Percentiles rank a stretch among this genome's conserved stretches.
These are phyloP conservation scores for Reticulitermes speratus DNA, from an alignment of 1,140 invertebrate genomes.

Conservation along the genomic window DNA sequence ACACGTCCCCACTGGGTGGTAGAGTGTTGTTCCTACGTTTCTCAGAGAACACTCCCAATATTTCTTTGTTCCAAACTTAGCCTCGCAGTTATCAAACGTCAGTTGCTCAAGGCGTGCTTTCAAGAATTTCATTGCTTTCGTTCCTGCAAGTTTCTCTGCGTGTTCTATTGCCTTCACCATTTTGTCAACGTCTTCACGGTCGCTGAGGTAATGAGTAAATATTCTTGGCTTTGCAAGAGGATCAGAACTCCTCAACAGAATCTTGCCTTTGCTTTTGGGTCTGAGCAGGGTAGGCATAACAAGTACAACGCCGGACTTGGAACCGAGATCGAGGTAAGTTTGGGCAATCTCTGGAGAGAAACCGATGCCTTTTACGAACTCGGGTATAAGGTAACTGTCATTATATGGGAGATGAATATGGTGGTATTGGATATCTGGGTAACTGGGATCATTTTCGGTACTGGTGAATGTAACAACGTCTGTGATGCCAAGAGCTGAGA, in stretches of 20 bases:
- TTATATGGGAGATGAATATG: constrained; percentile 22
- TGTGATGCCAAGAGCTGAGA: constrained; percentile 11
- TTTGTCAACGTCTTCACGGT: not conserved
- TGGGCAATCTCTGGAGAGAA: no score
- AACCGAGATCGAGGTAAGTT: not conserved
- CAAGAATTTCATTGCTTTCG: no score
- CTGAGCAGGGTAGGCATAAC: constrained; percentile 41
- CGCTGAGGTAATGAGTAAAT: constrained; percentile 4
- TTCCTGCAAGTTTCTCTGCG: no score
- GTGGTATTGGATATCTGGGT: constrained; percentile 37
- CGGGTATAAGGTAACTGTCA: not conserved
- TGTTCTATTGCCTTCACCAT: not conserved
- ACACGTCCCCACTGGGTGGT: constrained; percentile 47
- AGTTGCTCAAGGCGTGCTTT: not conserved
- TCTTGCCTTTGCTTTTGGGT: constrained; percentile 48
- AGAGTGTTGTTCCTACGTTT: constrained; percentile 39
- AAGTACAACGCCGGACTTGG: constrained; percentile 37
- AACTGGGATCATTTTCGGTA: constrained; percentile 32
- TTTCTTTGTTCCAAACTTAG: constrained; percentile 34
- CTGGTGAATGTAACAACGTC: constrained; percentile 32
- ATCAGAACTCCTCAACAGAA: constrained; percentile 71
- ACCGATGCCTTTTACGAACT: no score
- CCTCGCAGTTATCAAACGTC: not conserved
- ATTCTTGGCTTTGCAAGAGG: constrained; percentile 78
- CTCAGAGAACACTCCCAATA: constrained; percentile 42